A percentile compares a stretch with the other conserved stretches of the same genome.
Conservation (phyloP, 2,113 vertebrate genomes). For the Paratilapia polleni region DNA sequence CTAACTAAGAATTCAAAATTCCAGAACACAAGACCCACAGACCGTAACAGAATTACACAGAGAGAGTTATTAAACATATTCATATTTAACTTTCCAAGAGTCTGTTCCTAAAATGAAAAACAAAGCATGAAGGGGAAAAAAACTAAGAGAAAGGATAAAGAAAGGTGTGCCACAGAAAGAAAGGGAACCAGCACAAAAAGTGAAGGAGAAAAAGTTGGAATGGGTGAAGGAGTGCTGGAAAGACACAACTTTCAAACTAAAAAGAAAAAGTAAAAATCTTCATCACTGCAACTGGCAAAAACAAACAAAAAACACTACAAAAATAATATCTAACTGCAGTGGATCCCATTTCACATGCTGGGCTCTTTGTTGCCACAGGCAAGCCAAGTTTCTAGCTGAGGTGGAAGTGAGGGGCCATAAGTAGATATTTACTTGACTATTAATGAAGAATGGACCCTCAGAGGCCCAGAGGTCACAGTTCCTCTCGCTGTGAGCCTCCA, state of each 20-base stretch:
- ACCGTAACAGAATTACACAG: not conserved
- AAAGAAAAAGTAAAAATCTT: not conserved
- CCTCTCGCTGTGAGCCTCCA: not conserved
- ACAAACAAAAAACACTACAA: not conserved
- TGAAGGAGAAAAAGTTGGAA: not conserved
- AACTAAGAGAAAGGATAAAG: not conserved
- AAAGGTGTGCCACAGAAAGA: not conserved
- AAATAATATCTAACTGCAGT: not conserved
- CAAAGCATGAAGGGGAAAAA: not conserved
- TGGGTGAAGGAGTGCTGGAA: rapidly evolving
- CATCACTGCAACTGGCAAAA: not conserved
- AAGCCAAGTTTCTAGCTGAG: not conserved
- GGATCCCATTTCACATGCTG: conserved; percentile 10
- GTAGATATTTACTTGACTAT: conserved; percentile 46
- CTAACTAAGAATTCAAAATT: not conserved
- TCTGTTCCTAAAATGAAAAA: not conserved
- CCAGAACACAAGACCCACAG: not conserved
- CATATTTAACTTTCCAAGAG: not conserved
- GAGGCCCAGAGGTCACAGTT: not conserved
- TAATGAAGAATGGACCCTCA: conserved; percentile 31
- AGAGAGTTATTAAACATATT: not conserved
- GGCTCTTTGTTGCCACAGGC: conserved; percentile 29
- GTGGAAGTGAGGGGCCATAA: conserved; percentile 18
- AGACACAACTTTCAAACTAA: not conserved
- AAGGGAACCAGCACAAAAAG: rapidly evolving